These are phyloP conservation scores for Drosophila histrio DNA, from an alignment of 2,888 invertebrate species.

Conservation along the genomic window DNA sequence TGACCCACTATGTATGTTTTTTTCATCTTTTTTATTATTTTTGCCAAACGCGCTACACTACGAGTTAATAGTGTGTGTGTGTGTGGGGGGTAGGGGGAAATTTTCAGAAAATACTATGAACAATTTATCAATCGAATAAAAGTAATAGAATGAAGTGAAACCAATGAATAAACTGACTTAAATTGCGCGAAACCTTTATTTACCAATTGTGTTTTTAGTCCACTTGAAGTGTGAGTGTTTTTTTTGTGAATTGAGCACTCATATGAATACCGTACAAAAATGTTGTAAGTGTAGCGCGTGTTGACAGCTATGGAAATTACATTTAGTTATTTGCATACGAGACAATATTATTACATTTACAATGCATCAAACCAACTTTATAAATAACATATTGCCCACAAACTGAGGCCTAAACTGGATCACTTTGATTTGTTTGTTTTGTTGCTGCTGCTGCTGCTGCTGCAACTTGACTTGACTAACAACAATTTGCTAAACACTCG, in stretches of 20 bases:
- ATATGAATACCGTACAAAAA: slow-evolving; percentile 13
- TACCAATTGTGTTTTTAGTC: slow-evolving; percentile 19
- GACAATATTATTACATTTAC: slow-evolving; percentile 53
- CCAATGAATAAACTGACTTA: slow-evolving; percentile 38
- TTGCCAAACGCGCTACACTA: slow-evolving; percentile 32
- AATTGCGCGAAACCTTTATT: slow-evolving; percentile 47
- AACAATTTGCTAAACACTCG: slow-evolving; percentile 51
- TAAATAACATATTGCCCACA: slow-evolving; percentile 52
- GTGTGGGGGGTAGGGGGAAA: background rate
- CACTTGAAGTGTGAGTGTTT: no score
- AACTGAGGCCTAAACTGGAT: slow-evolving; percentile 54
- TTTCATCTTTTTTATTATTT: slow-evolving; percentile 5
- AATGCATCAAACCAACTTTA: slow-evolving; percentile 66
- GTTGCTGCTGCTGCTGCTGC: no score
- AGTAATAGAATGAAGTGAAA: slow-evolving; percentile 37
- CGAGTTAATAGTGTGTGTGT: no score
- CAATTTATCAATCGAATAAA: background rate
- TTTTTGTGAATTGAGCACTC: slow-evolving; percentile 12
- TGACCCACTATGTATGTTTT: slow-evolving; percentile 48
- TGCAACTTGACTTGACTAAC: slow-evolving; percentile 50
- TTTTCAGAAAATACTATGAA: background rate
- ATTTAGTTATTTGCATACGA: slow-evolving; percentile 19
- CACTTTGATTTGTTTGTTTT: slow-evolving; percentile 53
- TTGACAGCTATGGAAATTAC: slow-evolving; percentile 12
- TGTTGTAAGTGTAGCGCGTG: slow-evolving; percentile 5